Evolutionary conservation across 1,140 invertebrate genomes (phyloP).

Genomic region (Lethocerus indicus): DNA sequence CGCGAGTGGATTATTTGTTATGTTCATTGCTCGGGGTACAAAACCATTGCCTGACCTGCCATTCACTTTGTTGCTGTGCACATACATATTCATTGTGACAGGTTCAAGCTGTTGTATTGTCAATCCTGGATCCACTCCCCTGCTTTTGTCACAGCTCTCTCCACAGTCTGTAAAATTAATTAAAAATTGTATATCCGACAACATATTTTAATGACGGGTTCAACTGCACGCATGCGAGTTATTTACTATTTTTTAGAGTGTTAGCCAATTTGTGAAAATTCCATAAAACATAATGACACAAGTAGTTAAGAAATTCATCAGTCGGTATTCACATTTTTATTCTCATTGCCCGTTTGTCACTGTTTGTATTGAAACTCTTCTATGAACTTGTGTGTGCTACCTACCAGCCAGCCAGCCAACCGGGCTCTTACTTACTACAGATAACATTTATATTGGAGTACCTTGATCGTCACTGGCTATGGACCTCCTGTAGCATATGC

Average conservation of each 20-base stretch:
- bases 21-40: constrained; percentile 30
- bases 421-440: too few relatives aligned
- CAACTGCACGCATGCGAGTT: too few relatives aligned
- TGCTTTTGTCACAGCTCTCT: constrained; percentile 16
- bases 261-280: too few relatives aligned
- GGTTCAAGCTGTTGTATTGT: constrained; percentile 20
- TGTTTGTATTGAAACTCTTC: too few relatives aligned
- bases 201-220: too few relatives aligned
- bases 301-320: too few relatives aligned
- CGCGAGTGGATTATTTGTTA: constrained; percentile 48
- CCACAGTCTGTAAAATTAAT: not conserved
- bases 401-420: too few relatives aligned
- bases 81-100: constrained; percentile 16
- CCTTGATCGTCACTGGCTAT: constrained; percentile 25
- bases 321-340: too few relatives aligned
- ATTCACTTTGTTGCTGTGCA: constrained; percentile 11
- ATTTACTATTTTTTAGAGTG: too few relatives aligned
- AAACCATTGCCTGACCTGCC: constrained; percentile 14
- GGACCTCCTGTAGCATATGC: constrained; percentile 30
- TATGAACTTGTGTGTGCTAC: too few relatives aligned
- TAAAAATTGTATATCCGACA: not conserved
- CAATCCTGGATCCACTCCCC: constrained; percentile 15
- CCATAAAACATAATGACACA: too few relatives aligned
- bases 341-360: too few relatives aligned
- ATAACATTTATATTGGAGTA: constrained; percentile 24